phyloP scores from a whole-genome alignment of 1,140 invertebrate genomes.

The Zaprionus vittiger region DNA sequence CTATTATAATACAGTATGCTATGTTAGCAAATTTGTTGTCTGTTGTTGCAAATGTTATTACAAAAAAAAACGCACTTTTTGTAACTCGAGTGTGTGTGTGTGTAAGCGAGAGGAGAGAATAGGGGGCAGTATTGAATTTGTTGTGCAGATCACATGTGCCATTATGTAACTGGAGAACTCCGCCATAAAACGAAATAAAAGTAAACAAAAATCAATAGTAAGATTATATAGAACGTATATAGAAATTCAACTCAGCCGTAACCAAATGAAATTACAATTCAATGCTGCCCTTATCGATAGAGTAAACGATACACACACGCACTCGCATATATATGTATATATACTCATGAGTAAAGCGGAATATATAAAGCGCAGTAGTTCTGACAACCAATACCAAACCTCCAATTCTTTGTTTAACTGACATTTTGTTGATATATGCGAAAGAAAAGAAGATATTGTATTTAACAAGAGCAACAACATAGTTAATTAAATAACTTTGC shows the following conservation, averaged over 20 bases:
- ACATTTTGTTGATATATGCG: conserved; percentile 2
- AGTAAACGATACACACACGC: conserved; percentile 3
- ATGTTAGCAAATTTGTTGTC: conserved; percentile 54
- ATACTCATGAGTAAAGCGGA: conserved; percentile 20
- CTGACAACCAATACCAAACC: conserved; percentile 1
- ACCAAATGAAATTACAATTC: conserved; percentile 48
- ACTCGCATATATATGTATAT: conserved; percentile 16
- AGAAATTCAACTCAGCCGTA: conserved; percentile 39
- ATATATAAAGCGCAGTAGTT: conserved; percentile 17
- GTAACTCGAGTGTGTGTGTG: conserved; percentile 26
- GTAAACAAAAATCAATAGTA: conserved; percentile 35
- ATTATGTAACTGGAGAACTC: conserved; percentile 39
- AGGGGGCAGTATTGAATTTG: conserved; percentile 26
- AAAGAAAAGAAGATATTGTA: conserved; percentile 17
- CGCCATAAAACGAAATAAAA: conserved; percentile 12
- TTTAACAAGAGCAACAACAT: conserved; percentile 36
- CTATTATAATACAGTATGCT: conserved; percentile 40
- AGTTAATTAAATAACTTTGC: conserved; percentile 3
- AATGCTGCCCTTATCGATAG: conserved; percentile 31
- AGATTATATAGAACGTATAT: conserved; percentile 35
- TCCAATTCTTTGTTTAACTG: conserved; percentile 12
- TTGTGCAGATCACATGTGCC: conserved; percentile 34
- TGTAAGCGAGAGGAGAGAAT: background rate
- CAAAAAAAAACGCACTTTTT: conserved; percentile 24
- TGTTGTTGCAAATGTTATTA: conserved; percentile 46